Evolutionary conservation across 2,797 vertebrate species (phyloP), one percentile per base, ranked within the genome.

Genomic region (Heteromormyrus szaboi): DNA sequence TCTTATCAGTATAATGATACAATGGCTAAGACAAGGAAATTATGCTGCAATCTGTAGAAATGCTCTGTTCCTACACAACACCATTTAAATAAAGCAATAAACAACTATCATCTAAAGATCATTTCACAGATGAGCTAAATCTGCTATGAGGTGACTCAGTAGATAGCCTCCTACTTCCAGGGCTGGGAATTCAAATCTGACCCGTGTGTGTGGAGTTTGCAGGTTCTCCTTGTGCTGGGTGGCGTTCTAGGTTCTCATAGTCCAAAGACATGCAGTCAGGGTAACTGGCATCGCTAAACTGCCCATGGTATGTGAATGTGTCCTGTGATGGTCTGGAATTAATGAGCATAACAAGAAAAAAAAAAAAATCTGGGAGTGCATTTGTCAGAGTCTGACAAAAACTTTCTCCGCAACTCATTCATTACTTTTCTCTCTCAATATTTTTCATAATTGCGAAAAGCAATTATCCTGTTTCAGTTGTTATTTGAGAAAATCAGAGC

Each of bases 291-390:
- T 37, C 29, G 7, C 29, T 12, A 17, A 33, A 19, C 29, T 17
- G 29, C 68, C 68, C 33, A 17, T 48, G 37, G 79, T 83, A n/a
- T 83, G n/a, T 22, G 41, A 44, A 17, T 83, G 79, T 83, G 41
- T 83, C 65, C 12, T 72, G 12, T 37, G 65, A 37, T 37, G 29
- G 29, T 17, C 68, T 72, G 33, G 14, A 33, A 19, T 72, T 22
- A 12, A 50, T 85, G 3, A 29, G 50, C 46, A 25, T 12, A 2
- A 29, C 12, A 50, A 50, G 22, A 1, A 48, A 46, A 62, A 37
- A 25, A 25, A 33, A 25, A 50, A 86, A 53, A 56, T 87, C 37
- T 87, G 33, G 81, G 87, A 90, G 85, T 90, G 89, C 86, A 90
- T 90, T 33, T 85, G 50, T 50, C 14, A 17, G 53, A 68, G n/a